phyloP scores from a whole-genome alignment of 2,797 vertebrate species.

The Enteromius treurensis region DNA sequence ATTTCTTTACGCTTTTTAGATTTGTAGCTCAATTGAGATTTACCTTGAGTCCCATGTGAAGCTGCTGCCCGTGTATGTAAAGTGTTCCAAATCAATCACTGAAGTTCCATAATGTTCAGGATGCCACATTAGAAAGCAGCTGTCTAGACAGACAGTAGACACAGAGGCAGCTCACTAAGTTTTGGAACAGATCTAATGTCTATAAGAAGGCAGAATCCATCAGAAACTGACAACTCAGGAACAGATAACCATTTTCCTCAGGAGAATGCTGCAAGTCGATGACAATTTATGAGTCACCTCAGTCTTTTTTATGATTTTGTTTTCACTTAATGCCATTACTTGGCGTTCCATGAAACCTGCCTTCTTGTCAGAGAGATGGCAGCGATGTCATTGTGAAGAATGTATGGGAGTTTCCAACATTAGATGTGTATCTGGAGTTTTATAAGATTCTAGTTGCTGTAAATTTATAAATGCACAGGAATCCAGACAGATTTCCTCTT shows the following conservation, averaged over 20 bases:
- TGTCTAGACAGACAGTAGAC: conserved; percentile 6
- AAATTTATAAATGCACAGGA: conserved; percentile 16
- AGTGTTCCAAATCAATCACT: not conserved
- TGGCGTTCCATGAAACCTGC: conserved; percentile 54
- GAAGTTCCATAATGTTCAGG: not conserved
- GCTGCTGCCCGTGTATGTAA: not conserved
- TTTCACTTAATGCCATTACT: conserved; percentile 59
- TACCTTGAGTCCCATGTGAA: not conserved
- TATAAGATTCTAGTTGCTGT: conserved; percentile 22
- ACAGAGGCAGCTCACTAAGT: conserved; percentile 10
- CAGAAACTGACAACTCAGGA: conserved; percentile 47
- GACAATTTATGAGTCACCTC: conserved; percentile 58
- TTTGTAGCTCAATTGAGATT: conserved; percentile 1
- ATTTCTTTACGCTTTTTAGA: not conserved
- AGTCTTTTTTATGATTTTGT: conserved; percentile 55
- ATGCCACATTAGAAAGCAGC: not conserved
- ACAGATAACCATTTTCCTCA: conserved; percentile 48
- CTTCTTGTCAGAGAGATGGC: conserved; percentile 50
- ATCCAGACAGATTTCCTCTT: conserved; percentile 1
- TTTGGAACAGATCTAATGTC: conserved; percentile 29
- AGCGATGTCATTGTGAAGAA: conserved; percentile 31
- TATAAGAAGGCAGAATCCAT: conserved; percentile 37
- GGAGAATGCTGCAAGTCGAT: conserved; percentile 49
- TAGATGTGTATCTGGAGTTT: conserved; percentile 21
- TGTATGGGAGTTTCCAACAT: conserved; percentile 30